Percentiles rank a stretch among this genome's conserved stretches.
Conservation (phyloP, 2,797 vertebrate species). For the Semaprochilodus insignis region DNA sequence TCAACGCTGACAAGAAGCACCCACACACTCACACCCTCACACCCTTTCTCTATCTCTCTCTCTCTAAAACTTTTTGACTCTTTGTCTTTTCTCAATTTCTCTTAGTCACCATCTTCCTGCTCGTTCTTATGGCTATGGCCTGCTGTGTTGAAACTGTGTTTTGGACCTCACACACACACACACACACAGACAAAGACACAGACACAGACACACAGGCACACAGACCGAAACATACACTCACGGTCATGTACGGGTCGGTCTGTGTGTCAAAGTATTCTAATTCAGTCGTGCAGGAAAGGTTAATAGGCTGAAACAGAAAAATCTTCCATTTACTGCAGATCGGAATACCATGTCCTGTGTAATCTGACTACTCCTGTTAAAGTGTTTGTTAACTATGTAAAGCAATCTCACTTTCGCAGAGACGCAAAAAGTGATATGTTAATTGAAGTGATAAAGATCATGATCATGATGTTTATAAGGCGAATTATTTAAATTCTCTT, state of each 20-base stretch:
- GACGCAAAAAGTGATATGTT: not conserved
- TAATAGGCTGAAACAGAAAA: not conserved
- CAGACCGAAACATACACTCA: no score
- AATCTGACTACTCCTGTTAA: not conserved
- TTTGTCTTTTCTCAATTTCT: conserved; percentile 54
- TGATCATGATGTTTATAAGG: not conserved
- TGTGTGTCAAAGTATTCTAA: not conserved
- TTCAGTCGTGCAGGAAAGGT: not conserved
- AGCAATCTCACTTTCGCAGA: not conserved
- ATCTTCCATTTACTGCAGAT: not conserved
- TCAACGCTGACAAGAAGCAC: conserved; percentile 56
- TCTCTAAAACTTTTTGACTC: conserved; percentile 14
- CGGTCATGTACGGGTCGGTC: not conserved
- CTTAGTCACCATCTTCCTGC: conserved; percentile 61
- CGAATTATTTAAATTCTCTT: not conserved
- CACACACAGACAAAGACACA: conserved; percentile 19
- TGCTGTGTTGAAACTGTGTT: not conserved
- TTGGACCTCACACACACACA: not conserved
- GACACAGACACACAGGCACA: not conserved
- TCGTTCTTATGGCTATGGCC: conserved; percentile 15
- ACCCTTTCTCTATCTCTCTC: conserved; percentile 15
- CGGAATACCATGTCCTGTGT: no score
- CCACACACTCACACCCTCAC: conserved; percentile 52
- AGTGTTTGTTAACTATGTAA: not conserved
- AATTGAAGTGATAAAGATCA: not conserved